Percentiles rank a stretch among this genome's conserved stretches.
Conservation (phyloP, 2,888 invertebrate species). For the Cephalotes varians region DNA sequence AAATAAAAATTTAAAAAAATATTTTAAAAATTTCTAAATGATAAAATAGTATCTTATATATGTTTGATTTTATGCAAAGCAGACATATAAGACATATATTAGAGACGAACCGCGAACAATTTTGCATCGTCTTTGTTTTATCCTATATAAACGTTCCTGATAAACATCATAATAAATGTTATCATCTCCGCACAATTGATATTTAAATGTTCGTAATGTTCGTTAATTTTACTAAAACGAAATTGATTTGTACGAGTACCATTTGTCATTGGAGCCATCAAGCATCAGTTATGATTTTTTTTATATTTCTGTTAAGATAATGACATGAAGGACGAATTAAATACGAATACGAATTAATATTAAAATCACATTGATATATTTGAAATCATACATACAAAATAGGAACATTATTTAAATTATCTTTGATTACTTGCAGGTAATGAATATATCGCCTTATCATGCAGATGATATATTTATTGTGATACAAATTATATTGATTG, state of each 20-base stretch:
- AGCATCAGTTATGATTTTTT: constrained; percentile 43
- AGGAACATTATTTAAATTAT: constrained; percentile 8
- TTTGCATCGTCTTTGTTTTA: constrained; percentile 58
- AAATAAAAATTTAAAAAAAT: constrained; percentile 12
- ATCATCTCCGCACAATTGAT: constrained; percentile 56
- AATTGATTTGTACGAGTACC: constrained; percentile 59
- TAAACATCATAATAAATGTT: constrained; percentile 55
- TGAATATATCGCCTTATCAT: constrained; percentile 34
- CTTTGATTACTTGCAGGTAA: constrained; percentile 13
- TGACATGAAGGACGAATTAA: background rate
- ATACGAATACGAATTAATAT: constrained; percentile 15
- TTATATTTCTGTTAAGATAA: constrained; percentile 12
- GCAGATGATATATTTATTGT: constrained; percentile 50
- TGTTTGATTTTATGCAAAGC: constrained; percentile 21
- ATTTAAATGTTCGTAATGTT: constrained; percentile 52
- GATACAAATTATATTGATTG: constrained; percentile 36
- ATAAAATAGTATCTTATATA: constrained; percentile 26
- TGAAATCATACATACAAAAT: background rate
- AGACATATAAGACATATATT: constrained; percentile 26
- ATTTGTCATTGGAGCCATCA: constrained; percentile 60
- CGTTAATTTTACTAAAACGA: constrained; percentile 56
- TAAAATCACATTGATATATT: constrained; percentile 44
- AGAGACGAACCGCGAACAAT: constrained; percentile 37
- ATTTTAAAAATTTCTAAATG: constrained; percentile 9
- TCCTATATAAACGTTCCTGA: constrained; percentile 65